These are phyloP conservation scores for Uromys caudimaculatus DNA, from an alignment of 2,797 vertebrate genomes.

Conservation along the genomic window DNA sequence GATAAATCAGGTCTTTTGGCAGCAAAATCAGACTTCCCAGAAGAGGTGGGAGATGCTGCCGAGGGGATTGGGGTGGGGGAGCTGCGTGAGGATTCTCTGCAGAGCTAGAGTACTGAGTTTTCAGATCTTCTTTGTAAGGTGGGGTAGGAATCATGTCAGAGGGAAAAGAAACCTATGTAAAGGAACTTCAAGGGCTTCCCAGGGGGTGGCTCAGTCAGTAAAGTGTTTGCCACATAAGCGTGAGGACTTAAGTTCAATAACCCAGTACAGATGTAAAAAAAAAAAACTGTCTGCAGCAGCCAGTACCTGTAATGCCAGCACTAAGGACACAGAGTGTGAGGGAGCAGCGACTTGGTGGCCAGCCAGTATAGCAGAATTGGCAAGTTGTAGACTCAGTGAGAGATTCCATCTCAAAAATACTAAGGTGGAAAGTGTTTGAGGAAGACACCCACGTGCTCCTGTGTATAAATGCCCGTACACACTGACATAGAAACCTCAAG, in stretches of 20 bases:
- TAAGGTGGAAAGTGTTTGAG: not conserved
- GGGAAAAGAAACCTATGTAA: not conserved
- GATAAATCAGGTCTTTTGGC: slow-evolving; percentile 86
- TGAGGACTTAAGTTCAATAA: not conserved
- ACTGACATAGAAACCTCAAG: not conserved
- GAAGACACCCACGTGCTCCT: not conserved
- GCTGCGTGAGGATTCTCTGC: slow-evolving; percentile 73
- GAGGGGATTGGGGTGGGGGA: not conserved
- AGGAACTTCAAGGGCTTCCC: not conserved
- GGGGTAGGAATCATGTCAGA: not conserved
- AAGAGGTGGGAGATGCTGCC: slow-evolving; percentile 74
- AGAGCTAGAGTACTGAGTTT: slow-evolving; percentile 62
- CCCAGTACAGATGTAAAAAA: not conserved
- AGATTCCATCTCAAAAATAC: not conserved
- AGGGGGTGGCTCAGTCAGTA: not conserved
- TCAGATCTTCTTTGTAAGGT: not conserved
- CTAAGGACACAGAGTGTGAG: not conserved
- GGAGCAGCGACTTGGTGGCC: not conserved
- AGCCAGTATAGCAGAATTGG: not conserved
- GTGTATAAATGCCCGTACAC: not conserved
- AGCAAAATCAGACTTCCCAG: slow-evolving; percentile 79
- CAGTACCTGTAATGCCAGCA: not conserved
- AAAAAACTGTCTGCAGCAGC: not conserved
- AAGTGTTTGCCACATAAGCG: not conserved
- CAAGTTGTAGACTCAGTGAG: not conserved